phyloP scores from a whole-genome alignment of 2,113 vertebrate species.

The Pterocles orientalis region DNA sequence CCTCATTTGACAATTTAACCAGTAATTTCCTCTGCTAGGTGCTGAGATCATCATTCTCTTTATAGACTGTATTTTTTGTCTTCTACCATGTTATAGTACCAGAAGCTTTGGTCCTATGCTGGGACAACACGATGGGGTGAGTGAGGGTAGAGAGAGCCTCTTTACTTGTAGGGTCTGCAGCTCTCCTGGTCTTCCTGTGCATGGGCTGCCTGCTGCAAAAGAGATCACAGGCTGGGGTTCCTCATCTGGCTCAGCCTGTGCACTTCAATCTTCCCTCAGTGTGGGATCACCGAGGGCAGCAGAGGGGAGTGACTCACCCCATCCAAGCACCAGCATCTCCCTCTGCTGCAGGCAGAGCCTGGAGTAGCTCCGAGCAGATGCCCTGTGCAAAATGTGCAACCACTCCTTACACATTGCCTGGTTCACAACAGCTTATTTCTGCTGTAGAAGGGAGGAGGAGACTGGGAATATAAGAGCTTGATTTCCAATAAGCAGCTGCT shows the following conservation, averaged over 20 bases:
- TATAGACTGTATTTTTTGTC: not conserved
- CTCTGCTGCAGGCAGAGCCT: not conserved
- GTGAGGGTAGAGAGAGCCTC: not conserved
- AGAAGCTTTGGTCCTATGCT: not conserved
- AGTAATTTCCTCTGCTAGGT: not conserved
- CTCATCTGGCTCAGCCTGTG: not conserved
- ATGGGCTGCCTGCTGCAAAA: not conserved
- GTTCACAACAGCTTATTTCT: not conserved
- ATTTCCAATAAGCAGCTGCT: not conserved
- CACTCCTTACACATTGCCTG: not conserved
- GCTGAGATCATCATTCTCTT: not conserved
- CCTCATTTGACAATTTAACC: not conserved
- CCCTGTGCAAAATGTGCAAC: not conserved
- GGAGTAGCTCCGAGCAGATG: not conserved
- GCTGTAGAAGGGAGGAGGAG: not conserved
- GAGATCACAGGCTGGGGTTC: not conserved
- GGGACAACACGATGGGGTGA: fast-evolving
- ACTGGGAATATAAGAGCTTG: not conserved
- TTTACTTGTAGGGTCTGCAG: too few species aligned
- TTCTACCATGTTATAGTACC: not conserved
- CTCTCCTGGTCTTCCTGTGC: not conserved
- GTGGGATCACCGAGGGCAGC: not conserved
- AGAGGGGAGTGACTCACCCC: not conserved
- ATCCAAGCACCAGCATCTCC: not conserved
- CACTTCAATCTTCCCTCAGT: not conserved